Conservation (phyloP, 2,113 vertebrate species). For the Phaethon lepturus region DNA sequence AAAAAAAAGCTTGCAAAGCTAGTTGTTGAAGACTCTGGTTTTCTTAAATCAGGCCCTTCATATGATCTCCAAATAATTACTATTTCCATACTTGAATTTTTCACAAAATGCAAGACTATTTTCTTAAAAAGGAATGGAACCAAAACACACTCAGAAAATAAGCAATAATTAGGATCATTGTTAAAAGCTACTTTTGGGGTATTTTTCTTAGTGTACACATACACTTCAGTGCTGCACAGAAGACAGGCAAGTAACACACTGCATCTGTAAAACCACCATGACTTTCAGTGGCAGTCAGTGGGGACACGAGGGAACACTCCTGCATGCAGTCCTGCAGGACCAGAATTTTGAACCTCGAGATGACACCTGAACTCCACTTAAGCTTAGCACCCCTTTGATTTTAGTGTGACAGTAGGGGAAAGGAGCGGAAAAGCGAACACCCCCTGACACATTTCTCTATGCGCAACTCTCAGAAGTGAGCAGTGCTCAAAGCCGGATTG, state of each 20-base stretch:
- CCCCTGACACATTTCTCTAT: not conserved
- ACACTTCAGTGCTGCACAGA: not conserved
- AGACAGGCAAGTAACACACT: not conserved
- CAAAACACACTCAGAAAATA: not conserved
- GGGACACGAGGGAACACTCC: fast-evolving
- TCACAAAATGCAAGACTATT: not conserved
- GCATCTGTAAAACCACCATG: not conserved
- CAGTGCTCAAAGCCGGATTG: not conserved
- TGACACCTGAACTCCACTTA: not conserved
- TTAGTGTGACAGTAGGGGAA: not conserved
- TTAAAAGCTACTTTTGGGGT: not conserved
- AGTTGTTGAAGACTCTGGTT: not conserved
- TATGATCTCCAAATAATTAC: not conserved
- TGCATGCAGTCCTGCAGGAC: not conserved
- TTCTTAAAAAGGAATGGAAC: not conserved
- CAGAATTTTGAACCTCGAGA: not conserved
- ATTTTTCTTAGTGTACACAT: not conserved
- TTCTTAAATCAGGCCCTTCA: not conserved
- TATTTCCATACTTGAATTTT: not conserved
- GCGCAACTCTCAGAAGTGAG: not conserved
- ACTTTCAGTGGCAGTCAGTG: not conserved
- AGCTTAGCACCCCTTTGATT: not conserved
- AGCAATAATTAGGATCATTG: not conserved
- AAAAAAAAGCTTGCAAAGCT: not conserved
- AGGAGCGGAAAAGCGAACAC: not conserved